Evolutionary conservation across 2,113 vertebrate genomes (phyloP), one percentile per base, ranked within the genome.

Genomic region (Sturnira hondurensis): DNA sequence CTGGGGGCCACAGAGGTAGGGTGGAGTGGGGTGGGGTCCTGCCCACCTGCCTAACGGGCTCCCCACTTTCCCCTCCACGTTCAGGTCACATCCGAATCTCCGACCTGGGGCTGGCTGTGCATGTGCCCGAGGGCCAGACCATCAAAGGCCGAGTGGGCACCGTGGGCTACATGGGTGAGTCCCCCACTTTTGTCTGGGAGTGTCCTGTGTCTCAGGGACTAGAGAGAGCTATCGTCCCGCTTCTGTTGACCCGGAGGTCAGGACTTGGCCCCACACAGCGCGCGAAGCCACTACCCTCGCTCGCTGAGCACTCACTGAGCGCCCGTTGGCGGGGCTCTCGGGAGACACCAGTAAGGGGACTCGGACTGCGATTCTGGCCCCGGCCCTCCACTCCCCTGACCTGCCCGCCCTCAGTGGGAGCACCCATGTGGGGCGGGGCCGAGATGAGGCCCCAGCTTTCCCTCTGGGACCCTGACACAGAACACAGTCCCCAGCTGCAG

Each of bases 161-260:
- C 0, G 99, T 99, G n/a, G 99, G 99, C 73, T 99, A 99, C 98
- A 99, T 99, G 99, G 99, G 99, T 99, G 87, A 99, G 99, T 77
- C 9, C 11, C 13, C 31, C 14, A 56, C 70, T 61, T 63, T 67
- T 88, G 45, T 85, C 38, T 61, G 22, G 52, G 36, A 31, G 41
- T 56, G 52, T 89, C 31, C 9, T 83, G 38, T 58, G 41, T 36
- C 76, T 90, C 28, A 22, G 19, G 31, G 28, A 94, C 1, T 33
- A 80, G 45, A 41, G 28, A 82, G 63, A 88, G 11, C 47, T 13
- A 19, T 38, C 41, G 13, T 36, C 33, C 9, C 52, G 68, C 3
- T 54, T 65, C 65, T 38, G 33, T 45, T 56, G 41, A 24, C 63
- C 24, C 73, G 73, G 52, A 77, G 68, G 56, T 47, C 33, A 17